Percentiles rank a stretch among this genome's conserved stretches.
Evolutionary conservation across 2,888 invertebrate species (phyloP).

Genomic region (Idaea dimidiata): DNA sequence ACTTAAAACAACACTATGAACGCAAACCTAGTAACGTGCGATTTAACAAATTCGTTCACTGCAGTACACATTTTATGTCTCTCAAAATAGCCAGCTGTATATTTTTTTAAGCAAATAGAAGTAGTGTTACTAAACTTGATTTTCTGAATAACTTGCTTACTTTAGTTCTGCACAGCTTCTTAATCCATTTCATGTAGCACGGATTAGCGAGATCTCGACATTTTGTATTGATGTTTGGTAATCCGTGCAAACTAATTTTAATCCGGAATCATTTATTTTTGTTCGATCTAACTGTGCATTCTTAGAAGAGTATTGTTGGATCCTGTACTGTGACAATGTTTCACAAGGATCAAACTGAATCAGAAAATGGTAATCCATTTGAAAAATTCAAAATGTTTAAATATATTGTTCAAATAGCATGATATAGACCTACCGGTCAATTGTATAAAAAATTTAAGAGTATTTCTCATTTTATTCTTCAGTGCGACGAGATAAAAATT

Average conservation of each 20-base stretch:
- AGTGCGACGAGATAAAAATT: conserved; percentile 37
- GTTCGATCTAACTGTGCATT: too few species aligned
- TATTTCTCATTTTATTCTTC: background rate
- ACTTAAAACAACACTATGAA: background rate
- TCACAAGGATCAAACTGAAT: background rate
- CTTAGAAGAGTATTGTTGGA: background rate
- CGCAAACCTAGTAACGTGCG: background rate
- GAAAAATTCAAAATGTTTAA: background rate
- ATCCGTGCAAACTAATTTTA: too few species aligned
- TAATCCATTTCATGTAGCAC: too few species aligned
- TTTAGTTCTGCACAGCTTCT: background rate
- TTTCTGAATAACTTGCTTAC: background rate
- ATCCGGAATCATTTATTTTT: too few species aligned
- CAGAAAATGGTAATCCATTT: background rate
- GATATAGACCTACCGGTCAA: background rate
- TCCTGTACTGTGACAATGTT: too few species aligned
- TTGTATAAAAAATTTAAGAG: background rate
- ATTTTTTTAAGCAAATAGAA: background rate
- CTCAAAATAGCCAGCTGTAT: background rate
- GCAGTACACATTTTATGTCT: background rate
- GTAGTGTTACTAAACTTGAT: background rate
- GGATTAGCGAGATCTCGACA: too few species aligned
- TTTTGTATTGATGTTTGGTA: too few species aligned
- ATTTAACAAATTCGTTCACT: background rate
- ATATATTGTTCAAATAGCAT: background rate